A percentile compares a stretch with the other conserved stretches of the same genome.
Conservation (phyloP, 2,113 vertebrate species). For the Setophaga coronata region DNA sequence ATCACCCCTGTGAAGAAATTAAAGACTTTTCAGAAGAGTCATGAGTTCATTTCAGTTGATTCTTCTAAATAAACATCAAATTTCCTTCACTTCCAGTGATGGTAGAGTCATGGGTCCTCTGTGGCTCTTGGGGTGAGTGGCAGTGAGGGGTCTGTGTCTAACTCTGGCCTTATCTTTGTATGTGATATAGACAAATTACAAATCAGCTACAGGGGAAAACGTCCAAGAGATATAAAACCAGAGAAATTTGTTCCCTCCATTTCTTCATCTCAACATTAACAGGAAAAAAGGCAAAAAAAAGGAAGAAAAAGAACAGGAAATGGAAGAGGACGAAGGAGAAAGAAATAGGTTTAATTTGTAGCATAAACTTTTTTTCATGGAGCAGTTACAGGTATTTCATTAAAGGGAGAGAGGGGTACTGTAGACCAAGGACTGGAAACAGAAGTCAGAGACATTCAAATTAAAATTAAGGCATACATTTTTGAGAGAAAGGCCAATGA, state of each 20-base stretch:
- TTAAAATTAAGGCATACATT: not conserved
- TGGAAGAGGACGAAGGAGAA: rapidly evolving
- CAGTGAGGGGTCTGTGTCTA: not conserved
- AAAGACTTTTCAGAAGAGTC: not conserved
- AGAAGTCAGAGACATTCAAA: not conserved
- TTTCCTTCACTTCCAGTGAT: not conserved
- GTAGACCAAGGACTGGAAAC: not conserved
- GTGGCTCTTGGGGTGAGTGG: not conserved
- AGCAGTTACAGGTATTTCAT: not conserved
- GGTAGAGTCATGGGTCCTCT: too few species aligned
- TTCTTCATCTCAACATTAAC: not conserved
- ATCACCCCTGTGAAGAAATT: not conserved
- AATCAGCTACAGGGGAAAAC: not conserved
- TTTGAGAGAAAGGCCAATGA: not conserved
- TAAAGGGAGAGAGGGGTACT: not conserved
- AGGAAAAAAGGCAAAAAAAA: rapidly evolving
- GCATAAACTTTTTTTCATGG: not conserved
- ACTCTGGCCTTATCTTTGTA: not conserved
- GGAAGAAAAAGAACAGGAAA: not conserved
- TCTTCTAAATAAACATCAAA: not conserved
- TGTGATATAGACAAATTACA: not conserved
- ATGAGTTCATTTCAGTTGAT: not conserved
- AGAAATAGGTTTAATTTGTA: not conserved
- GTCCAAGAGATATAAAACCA: not conserved
- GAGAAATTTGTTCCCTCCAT: not conserved